These are phyloP conservation scores for Panthera uncia DNA, from an alignment of 2,113 vertebrate species.

Conservation along the genomic window DNA sequence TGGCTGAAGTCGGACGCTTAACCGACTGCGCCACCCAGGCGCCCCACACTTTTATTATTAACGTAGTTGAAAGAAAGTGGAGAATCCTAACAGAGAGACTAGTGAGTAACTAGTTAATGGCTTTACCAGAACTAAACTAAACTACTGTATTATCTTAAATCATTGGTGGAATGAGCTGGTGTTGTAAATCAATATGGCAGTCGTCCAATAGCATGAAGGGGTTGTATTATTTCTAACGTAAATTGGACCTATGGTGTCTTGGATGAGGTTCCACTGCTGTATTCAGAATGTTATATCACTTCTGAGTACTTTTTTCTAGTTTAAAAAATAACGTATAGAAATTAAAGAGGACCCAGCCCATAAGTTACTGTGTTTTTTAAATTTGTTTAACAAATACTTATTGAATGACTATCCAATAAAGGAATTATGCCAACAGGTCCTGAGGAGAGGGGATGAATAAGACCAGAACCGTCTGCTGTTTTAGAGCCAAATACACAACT, in stretches of 20 bases:
- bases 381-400: background rate
- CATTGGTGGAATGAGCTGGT: background rate
- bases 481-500: background rate
- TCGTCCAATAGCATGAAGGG: background rate
- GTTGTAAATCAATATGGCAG: background rate
- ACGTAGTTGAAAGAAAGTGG: background rate
- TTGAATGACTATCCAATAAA: background rate
- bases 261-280: background rate
- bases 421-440: background rate
- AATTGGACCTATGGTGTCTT: background rate
- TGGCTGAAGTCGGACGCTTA: no score
- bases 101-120: background rate
- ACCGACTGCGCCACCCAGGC: no score
- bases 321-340: background rate
- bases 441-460: background rate
- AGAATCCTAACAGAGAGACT: background rate
- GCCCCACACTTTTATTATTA: conserved; percentile 21
- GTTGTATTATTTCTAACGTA: background rate
- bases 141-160: background rate
- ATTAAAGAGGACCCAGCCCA: background rate
- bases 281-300: background rate
- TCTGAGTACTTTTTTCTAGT: background rate
- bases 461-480: background rate
- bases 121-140: background rate
- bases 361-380: background rate